Evolutionary conservation across 2,888 invertebrate species (phyloP), one percentile per base, ranked within the genome.

Genomic region (Archaeoteleia sp.): DNA sequence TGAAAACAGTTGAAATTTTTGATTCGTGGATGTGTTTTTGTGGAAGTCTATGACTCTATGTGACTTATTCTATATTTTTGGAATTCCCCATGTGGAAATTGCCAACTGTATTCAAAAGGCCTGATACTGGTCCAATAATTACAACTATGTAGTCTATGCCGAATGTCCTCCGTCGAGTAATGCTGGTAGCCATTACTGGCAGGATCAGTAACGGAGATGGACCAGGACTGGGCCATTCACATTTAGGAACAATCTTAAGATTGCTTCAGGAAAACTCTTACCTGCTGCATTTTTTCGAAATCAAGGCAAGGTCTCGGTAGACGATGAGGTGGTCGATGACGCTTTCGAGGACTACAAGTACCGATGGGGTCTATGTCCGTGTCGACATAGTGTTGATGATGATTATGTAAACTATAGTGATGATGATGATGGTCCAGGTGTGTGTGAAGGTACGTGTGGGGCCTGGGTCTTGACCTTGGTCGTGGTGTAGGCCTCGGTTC

Each of bases 261-360:
- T n/a, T n/a, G n/a, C n/a, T n/a, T 15, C 1, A 7, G 12, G 13
- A 15, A 43, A 23, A 14, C 8, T 12, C 88, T 87, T 87, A 95
- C 95, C 92, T 95, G 95, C 88, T 96, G 96, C 96, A 96, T 96
- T 89, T 96, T 96, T 87, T 96, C 96, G 86, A 96, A 96, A 88
- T 96, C 96, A 82, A 96, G 90, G 86, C 95, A 95, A 74, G 96
- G 96, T 83, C 96, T 90, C 83, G 92, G 92, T 75, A 91, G 85
- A 77, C 79, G 82, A 71, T 85, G 85, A 40, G 85, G 86, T 65
- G 85, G 83, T 71, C 77, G 79, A 68, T 78, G 84, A 65, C 91
- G 85, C 79, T 89, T 89, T 62, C 88, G 81, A n/a, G 88, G 88
- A 49, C 88, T 82, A 88, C 85, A 91, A 87, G 85, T 90, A 85